phyloP scores from a whole-genome alignment of 1,140 invertebrate species.

The Zaprionus tsacasi region DNA sequence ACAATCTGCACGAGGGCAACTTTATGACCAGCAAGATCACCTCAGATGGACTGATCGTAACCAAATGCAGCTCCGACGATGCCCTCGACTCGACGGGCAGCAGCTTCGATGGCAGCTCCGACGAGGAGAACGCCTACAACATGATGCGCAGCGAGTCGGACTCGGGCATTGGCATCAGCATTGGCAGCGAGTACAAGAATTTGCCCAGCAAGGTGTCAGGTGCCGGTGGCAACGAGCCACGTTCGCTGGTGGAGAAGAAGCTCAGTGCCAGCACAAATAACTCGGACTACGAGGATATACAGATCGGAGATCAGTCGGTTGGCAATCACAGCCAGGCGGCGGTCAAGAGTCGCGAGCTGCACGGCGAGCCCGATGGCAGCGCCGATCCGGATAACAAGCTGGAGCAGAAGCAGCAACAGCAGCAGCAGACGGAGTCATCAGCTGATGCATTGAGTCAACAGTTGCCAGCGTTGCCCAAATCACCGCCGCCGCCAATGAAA shows the following conservation, averaged over 20 bases:
- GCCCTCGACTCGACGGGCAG: conserved; percentile 82
- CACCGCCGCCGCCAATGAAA: conserved; percentile 84
- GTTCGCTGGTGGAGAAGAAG: conserved; percentile 69
- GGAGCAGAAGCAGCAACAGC: conserved; percentile 56
- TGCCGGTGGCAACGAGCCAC: conserved; percentile 39
- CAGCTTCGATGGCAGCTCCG: conserved; percentile 83
- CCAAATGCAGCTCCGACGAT: conserved; percentile 83
- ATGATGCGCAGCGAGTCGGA: conserved; percentile 84
- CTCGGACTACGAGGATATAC: conserved; percentile 83
- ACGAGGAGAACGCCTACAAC: conserved; percentile 83
- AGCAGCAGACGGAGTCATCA: conserved; percentile 14
- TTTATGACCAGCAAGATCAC: conserved; percentile 84
- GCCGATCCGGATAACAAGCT: conserved; percentile 89
- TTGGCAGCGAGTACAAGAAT: conserved; percentile 81
- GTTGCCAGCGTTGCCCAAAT: conserved; percentile 88
- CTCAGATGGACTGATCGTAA: conserved; percentile 80
- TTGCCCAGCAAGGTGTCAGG: conserved; percentile 3
- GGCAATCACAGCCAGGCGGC: conserved; percentile 49
- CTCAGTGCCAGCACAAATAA: conserved; percentile 81
- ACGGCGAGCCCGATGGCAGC: conserved; percentile 92
- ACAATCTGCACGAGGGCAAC: conserved; percentile 81
- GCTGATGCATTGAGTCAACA: conserved; percentile 32
- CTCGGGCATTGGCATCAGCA: conserved; percentile 82
- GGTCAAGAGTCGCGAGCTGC: conserved; percentile 89
- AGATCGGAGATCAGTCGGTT: conserved; percentile 70